Conservation (phyloP, 2,113 vertebrate genomes). For the Lycaon pictus region DNA sequence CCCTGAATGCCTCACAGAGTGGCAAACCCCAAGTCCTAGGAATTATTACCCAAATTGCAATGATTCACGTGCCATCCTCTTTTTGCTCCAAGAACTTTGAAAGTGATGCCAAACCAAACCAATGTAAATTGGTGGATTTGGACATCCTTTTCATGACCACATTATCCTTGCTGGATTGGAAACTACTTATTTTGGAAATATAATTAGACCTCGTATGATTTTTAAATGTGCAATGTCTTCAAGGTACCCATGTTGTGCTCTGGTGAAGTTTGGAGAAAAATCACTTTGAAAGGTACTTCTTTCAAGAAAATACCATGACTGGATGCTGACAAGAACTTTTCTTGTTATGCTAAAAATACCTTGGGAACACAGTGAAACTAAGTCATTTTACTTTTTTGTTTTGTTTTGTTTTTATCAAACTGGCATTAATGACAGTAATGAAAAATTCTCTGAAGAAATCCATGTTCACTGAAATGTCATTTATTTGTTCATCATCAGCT, state of each 20-base stretch:
- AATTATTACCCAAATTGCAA: conserved; percentile 92
- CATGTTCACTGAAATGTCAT: conserved; percentile 53
- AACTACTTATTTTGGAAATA: conserved; percentile 94
- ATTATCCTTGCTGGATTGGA: conserved; percentile 92
- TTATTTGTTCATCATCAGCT: conserved; percentile 62
- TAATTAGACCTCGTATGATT: conserved; percentile 87
- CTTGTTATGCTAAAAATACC: conserved; percentile 81
- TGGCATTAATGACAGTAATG: conserved; percentile 61
- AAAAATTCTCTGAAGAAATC: conserved; percentile 69
- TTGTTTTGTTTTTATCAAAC: not conserved
- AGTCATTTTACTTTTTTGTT: conserved; percentile 69
- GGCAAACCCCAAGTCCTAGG: conserved; percentile 90
- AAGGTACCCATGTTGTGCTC: conserved; percentile 77
- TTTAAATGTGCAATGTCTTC: conserved; percentile 85
- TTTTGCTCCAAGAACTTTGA: conserved; percentile 93
- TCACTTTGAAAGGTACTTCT: conserved; percentile 85
- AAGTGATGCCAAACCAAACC: conserved; percentile 93
- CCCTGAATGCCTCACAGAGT: conserved; percentile 87
- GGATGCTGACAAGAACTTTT: conserved; percentile 80
- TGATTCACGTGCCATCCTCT: conserved; percentile 91
- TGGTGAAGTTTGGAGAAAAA: conserved; percentile 82
- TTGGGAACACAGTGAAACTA: conserved; percentile 83
- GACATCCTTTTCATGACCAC: conserved; percentile 93
- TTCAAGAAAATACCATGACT: conserved; percentile 82
- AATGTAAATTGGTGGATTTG: conserved; percentile 93